A percentile compares a stretch with the other conserved stretches of the same genome.
These are phyloP conservation scores for Toxotes lorentzi DNA, from an alignment of 2,797 vertebrate genomes.

Conservation along the genomic window DNA sequence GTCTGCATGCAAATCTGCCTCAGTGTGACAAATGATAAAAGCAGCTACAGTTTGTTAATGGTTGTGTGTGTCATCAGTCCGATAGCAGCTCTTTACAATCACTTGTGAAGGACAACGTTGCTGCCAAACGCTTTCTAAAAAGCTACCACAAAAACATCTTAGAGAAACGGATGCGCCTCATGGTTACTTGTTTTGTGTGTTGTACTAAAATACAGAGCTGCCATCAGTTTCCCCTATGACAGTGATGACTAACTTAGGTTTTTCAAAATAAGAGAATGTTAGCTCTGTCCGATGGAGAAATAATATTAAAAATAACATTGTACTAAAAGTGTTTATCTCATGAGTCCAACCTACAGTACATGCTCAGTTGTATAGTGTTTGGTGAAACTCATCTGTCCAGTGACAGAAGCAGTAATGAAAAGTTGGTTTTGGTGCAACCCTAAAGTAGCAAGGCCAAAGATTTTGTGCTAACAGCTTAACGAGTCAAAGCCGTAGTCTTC, in stretches of 20 bases:
- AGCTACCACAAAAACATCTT: conserved; percentile 45
- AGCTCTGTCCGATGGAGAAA: conserved; percentile 17
- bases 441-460: conserved; percentile 35
- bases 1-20: conserved; percentile 79
- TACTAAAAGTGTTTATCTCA: not conserved
- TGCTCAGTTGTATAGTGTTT: conserved; percentile 42
- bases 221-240: conserved; percentile 1
- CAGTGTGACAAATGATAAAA: conserved; percentile 68
- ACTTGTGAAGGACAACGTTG: conserved; percentile 29
- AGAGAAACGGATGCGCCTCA: conserved; percentile 35
- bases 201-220: conserved; percentile 11
- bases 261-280: conserved; percentile 20
- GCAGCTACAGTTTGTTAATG: conserved; percentile 65
- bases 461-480: conserved; percentile 43
- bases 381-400: conserved; percentile 11
- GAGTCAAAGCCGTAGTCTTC: conserved; percentile 25
- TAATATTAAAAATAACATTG: not conserved
- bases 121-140: conserved; percentile 30
- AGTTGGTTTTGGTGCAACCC: conserved; percentile 2
- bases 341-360: conserved; percentile 11
- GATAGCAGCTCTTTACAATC: conserved; percentile 42
- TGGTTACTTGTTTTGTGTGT: conserved; percentile 19
- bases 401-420: conserved; percentile 22
- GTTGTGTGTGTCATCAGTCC: conserved; percentile 26
- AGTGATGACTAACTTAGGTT: not conserved